Base-by-base conservation (phyloP, 2,797 vertebrate species). In the Lophius americanus region DNA sequence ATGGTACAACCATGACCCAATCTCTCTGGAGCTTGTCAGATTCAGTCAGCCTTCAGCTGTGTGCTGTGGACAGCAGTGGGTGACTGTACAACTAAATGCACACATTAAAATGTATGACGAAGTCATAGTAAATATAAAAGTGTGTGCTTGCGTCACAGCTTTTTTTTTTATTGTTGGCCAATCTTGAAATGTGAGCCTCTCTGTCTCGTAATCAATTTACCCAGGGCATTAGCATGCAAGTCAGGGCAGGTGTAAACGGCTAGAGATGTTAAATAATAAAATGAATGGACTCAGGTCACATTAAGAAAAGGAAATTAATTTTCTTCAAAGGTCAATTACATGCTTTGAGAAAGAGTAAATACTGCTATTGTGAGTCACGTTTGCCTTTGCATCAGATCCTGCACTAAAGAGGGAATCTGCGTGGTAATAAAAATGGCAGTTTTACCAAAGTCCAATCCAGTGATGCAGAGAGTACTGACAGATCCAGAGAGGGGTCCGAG, bases 131-230 rank as follows among this genome's bases (percentile, higher is more conserved):
- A 23, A 46, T 6, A 23, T 53, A 33, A 41, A 41, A 61, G 64
- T 43, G 8, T 12, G 12, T 64, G 58, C 70, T 78, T 63, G 43
- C 7, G 2, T 56, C 51, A 36, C 14, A 58, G 47, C 46, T 38
- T 2, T 61, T 46, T 61, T 46, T 73, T 86, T 89, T 85, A 85
- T 73, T 67, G 50, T 63, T 33, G 66, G 68, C 76, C 60, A 50
- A 80, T 79, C 76, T 68, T 47, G 7, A 60, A 65, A 67, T 77
- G 23, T 23, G 84, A 86, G 85, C 84, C 88, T 87, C 79, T 75
- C 1, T 73, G 81, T 54, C 73, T 87, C 66, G 64, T 90, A 76
- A 90, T 88, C 49, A 65, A 85, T 89, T 91, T 85, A 89, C 60
- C 23, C 60, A 62, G 68, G 64, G 61, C 58, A 73, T 61, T 78